Conservation (phyloP, 37 sponge, comb jelly and placozoan genomes). For the Hexactinellida sp. region DNA sequence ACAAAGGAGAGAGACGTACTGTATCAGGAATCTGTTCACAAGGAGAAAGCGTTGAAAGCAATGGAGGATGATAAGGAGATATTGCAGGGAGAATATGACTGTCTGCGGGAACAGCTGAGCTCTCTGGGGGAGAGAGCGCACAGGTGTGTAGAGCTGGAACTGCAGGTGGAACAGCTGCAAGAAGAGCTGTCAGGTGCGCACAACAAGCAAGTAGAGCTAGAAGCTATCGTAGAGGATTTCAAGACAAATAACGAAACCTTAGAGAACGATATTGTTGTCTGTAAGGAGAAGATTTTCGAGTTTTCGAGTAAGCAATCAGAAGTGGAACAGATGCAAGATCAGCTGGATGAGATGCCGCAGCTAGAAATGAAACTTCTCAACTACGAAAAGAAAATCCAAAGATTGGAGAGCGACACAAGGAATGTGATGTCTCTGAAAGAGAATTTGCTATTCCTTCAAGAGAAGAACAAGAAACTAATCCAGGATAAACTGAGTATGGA, state of each 20-base stretch:
- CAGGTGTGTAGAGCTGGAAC: conserved; percentile 6
- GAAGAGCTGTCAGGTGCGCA: neutral
- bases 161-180: conserved; percentile 8
- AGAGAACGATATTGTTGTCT: neutral
- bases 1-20: neutral
- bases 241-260: neutral
- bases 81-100: neutral
- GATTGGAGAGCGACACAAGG: neutral
- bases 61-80: neutral
- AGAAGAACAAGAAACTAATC: neutral
- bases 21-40: neutral
- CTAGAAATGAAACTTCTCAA: neutral
- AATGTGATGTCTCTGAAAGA: neutral
- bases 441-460: neutral
- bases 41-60: neutral
- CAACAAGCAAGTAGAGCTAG: neutral
- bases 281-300: neutral
- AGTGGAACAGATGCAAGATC: neutral
- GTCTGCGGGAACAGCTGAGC: neutral
- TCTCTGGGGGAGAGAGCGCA: neutral
- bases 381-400: neutral
- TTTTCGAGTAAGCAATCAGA: neutral
- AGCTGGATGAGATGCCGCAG: conserved; percentile 10
- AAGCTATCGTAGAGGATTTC: neutral
- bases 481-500: neutral